phyloP scores from a whole-genome alignment of 2,797 vertebrate genomes.

The Tamandua tetradactyla region DNA sequence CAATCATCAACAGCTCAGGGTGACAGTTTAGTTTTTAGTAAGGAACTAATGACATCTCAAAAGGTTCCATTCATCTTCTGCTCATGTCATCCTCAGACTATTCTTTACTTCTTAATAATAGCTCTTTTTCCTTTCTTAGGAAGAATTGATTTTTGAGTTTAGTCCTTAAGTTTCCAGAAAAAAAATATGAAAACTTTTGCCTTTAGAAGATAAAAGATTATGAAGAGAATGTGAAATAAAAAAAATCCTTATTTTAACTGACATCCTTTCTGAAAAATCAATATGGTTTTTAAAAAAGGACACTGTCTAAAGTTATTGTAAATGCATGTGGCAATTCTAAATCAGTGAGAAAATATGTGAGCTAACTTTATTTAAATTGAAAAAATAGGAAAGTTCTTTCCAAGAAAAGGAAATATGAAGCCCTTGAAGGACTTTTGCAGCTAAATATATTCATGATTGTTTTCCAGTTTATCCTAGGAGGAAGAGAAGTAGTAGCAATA shows the following conservation, averaged over 20 bases:
- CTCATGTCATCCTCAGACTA: constrained; percentile 45
- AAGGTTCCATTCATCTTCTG: constrained; percentile 65
- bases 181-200: constrained; percentile 74
- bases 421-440: neutral
- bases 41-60: constrained; percentile 5
- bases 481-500: neutral
- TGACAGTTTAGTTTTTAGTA: constrained; percentile 53
- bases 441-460: neutral
- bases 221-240: constrained; percentile 47
- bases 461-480: neutral
- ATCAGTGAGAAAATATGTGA: constrained; percentile 51
- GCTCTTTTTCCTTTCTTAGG: constrained; percentile 61
- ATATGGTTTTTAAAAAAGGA: neutral
- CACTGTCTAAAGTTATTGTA: neutral
- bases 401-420: constrained; percentile 31
- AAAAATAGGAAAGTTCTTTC: constrained; percentile 10
- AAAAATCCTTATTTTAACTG: constrained; percentile 65
- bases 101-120: constrained; percentile 73
- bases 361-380: constrained; percentile 60
- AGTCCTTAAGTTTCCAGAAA: constrained; percentile 61
- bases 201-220: constrained; percentile 69
- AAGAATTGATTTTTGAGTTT: constrained; percentile 76
- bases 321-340: constrained; percentile 59
- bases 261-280: constrained; percentile 70
- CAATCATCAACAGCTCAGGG: neutral